Percentiles rank a stretch among this genome's conserved stretches.
Conservation (phyloP, 2,113 vertebrate genomes). For the Periophthalmus modestus region DNA sequence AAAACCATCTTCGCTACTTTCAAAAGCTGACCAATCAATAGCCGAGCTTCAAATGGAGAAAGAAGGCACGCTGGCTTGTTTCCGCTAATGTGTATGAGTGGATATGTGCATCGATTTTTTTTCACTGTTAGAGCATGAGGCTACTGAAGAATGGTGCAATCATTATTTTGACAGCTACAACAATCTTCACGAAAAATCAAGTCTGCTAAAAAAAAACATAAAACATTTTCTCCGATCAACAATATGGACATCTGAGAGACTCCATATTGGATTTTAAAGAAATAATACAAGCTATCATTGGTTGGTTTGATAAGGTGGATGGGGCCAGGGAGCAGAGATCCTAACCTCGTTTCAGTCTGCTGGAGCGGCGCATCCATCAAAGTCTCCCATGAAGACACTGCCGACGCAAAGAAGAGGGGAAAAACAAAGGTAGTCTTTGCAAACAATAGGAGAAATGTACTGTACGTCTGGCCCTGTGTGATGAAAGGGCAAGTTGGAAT, state of each 20-base stretch:
- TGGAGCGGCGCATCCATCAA: slow-evolving; percentile 58
- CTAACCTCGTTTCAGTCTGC: slow-evolving; percentile 54
- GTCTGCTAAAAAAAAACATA: slow-evolving; percentile 18
- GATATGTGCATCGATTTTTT: slow-evolving; percentile 57
- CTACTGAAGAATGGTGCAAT: slow-evolving; percentile 56
- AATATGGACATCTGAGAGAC: slow-evolving; percentile 32
- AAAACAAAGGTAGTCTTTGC: slow-evolving; percentile 15
- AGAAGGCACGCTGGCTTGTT: slow-evolving; percentile 31
- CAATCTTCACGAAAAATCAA: slow-evolving; percentile 1
- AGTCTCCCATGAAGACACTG: slow-evolving; percentile 48
- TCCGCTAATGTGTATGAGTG: slow-evolving; percentile 36
- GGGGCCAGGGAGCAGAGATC: slow-evolving; percentile 49
- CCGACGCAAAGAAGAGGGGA: slow-evolving; percentile 20
- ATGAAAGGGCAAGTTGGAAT: slow-evolving; percentile 11
- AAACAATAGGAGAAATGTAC: slow-evolving; percentile 15
- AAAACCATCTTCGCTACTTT: slow-evolving; percentile 46
- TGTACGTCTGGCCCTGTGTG: slow-evolving; percentile 15
- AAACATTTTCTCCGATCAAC: slow-evolving; percentile 35
- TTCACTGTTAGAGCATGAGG: slow-evolving; percentile 51
- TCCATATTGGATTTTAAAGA: slow-evolving; percentile 18
- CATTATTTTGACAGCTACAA: slow-evolving; percentile 68
- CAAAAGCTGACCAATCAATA: slow-evolving; percentile 55
- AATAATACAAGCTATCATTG: slow-evolving; percentile 18
- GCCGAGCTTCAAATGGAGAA: slow-evolving; percentile 37
- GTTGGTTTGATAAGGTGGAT: slow-evolving; percentile 29